phyloP scores from a whole-genome alignment of 2,113 vertebrate genomes.

The Pycnonotus jocosus region DNA sequence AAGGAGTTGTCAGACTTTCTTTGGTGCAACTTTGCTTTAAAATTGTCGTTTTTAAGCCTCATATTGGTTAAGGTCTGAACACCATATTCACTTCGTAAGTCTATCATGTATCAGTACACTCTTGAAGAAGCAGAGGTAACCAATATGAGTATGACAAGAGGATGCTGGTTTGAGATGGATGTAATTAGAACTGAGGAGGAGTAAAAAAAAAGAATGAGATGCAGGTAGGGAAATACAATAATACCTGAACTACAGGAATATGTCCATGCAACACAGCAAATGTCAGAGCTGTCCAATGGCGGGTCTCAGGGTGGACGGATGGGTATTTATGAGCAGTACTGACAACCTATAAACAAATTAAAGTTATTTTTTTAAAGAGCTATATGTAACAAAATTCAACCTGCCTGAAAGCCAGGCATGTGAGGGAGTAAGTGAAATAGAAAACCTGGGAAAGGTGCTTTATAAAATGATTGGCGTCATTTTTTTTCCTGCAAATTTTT shows the following conservation, averaged over 20 bases:
- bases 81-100: background rate
- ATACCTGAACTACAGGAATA: slow-evolving; percentile 98
- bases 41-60: slow-evolving; percentile 44
- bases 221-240: slow-evolving; percentile 73
- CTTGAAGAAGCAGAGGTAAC: slow-evolving; percentile 62
- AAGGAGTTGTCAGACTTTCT: slow-evolving; percentile 51
- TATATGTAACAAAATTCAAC: slow-evolving; percentile 54
- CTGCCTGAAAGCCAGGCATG: slow-evolving; percentile 45
- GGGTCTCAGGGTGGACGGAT: slow-evolving; percentile 97
- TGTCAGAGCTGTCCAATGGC: slow-evolving; percentile 98
- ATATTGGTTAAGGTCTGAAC: slow-evolving; percentile 69
- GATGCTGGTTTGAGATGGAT: slow-evolving; percentile 63
- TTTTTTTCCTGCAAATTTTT: slow-evolving; percentile 14
- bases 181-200: slow-evolving; percentile 54
- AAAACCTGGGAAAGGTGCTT: slow-evolving; percentile 10
- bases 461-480: background rate
- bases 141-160: slow-evolving; percentile 70
- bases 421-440: background rate
- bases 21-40: slow-evolving; percentile 50
- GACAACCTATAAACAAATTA: slow-evolving; percentile 92
- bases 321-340: slow-evolving; percentile 97
- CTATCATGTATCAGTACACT: slow-evolving; percentile 52
- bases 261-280: slow-evolving; percentile 99
- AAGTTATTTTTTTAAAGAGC: slow-evolving; percentile 71
- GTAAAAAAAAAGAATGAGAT: slow-evolving; percentile 56